These are phyloP conservation scores for Paracyclopina nana DNA, from an alignment of 1,140 invertebrate species.

Conservation along the genomic window DNA sequence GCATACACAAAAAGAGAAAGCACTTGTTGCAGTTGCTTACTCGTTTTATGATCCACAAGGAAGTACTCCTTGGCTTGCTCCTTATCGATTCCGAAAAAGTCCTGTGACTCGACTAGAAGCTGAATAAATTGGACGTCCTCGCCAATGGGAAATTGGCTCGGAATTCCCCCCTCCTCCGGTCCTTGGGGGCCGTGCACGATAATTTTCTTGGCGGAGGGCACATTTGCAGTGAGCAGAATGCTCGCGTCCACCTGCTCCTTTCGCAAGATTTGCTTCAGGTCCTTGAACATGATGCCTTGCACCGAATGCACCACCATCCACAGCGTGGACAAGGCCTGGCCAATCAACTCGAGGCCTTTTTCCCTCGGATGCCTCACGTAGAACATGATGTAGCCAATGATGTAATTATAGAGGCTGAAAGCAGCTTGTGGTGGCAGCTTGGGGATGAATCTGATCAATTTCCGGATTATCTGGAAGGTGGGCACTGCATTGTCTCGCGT, in stretches of 20 bases:
- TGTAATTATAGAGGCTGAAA: conserved; percentile 95
- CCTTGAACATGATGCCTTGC: conserved; percentile 98
- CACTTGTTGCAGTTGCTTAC: conserved; percentile 52
- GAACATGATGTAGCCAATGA: conserved; percentile 99
- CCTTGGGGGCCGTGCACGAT: conserved; percentile 85
- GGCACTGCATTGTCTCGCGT: conserved; percentile 87
- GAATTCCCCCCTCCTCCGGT: conserved; percentile 75
- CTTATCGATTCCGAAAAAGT: conserved; percentile 93
- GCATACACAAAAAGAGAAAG: no score
- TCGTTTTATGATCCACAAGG: conserved; percentile 90
- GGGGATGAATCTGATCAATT: conserved; percentile 71
- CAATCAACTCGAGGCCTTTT: conserved; percentile 75
- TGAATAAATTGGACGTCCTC: conserved; percentile 96
- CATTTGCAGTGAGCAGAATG: conserved; percentile 89
- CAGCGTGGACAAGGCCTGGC: conserved; percentile 72
- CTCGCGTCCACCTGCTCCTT: conserved; percentile 98
- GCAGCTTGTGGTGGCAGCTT: conserved; percentile 90
- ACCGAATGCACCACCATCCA: conserved; percentile 94
- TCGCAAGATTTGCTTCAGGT: conserved; percentile 90
- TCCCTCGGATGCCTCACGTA: conserved; percentile 88
- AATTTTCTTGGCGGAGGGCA: conserved; percentile 96
- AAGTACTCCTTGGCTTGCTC: conserved; percentile 72
- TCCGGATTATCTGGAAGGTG: conserved; percentile 76
- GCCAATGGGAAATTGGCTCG: conserved; percentile 92
- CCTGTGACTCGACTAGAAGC: conserved; percentile 80